Conservation (phyloP, 2,797 vertebrate genomes). For the Semotilus atromaculatus region DNA sequence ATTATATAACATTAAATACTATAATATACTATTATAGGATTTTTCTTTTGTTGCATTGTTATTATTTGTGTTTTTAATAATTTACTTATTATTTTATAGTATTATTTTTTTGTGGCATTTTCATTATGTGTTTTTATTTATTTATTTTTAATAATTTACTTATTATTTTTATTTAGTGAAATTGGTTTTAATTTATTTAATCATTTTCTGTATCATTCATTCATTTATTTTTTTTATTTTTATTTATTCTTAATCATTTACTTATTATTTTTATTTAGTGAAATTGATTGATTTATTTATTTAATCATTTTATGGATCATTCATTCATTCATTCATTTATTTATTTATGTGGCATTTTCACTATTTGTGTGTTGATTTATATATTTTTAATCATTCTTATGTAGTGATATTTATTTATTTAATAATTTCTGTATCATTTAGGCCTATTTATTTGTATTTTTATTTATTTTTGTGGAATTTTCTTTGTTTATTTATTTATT, state of each 20-base stretch:
- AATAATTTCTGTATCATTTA: background rate
- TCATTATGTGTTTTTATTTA: too few species aligned
- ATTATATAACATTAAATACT: too few species aligned
- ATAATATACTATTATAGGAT: too few species aligned
- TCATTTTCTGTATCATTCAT: background rate
- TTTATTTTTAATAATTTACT: background rate
- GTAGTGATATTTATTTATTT: background rate
- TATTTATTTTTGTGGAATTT: too few species aligned
- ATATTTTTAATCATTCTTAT: background rate
- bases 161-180: background rate
- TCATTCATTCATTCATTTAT: background rate
- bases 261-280: too few species aligned
- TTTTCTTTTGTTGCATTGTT: background rate
- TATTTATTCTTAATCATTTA: too few species aligned
- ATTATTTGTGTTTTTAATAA: too few species aligned
- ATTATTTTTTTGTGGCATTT: too few species aligned
- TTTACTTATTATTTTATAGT: too few species aligned
- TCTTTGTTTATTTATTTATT: too few species aligned
- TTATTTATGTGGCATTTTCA: background rate
- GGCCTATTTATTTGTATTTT: background rate
- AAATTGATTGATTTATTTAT: background rate
- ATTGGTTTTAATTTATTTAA: background rate
- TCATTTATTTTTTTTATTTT: background rate
- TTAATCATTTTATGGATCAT: background rate
- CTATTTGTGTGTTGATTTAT: background rate